phyloP scores from a whole-genome alignment of 2,113 vertebrate genomes.

The Chauna torquata region DNA sequence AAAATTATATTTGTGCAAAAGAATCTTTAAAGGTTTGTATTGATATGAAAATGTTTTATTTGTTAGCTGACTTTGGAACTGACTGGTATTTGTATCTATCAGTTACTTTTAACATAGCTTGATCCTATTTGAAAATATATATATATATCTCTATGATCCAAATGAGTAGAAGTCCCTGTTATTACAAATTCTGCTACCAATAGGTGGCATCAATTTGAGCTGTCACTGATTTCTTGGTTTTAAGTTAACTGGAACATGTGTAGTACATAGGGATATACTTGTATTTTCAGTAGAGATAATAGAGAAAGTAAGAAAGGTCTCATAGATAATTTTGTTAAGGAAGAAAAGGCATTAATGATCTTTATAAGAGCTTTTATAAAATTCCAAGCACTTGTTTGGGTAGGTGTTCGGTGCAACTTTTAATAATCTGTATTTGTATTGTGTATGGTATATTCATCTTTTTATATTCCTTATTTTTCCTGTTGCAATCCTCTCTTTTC shows the following conservation, averaged over 20 bases:
- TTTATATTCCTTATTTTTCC: background rate
- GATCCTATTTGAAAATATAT: background rate
- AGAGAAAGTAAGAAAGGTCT: background rate
- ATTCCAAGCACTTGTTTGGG: background rate
- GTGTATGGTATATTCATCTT: background rate
- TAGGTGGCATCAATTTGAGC: background rate
- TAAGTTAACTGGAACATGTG: background rate
- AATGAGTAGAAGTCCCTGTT: background rate
- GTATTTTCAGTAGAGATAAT: background rate
- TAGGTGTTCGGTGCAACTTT: background rate
- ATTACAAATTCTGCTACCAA: background rate
- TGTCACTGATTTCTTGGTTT: background rate
- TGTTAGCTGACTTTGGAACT: background rate
- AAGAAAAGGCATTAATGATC: background rate
- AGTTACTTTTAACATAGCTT: background rate
- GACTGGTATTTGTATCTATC: background rate
- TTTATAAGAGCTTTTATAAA: background rate
- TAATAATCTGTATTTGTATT: background rate
- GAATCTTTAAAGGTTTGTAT: background rate
- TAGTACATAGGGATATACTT: background rate
- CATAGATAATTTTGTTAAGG: background rate
- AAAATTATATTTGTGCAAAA: background rate
- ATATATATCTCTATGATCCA: too few species aligned
- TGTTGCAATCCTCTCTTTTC: background rate
- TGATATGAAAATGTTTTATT: background rate